Conservation (phyloP, 2,888 invertebrate genomes). For the Chesias legatella region DNA sequence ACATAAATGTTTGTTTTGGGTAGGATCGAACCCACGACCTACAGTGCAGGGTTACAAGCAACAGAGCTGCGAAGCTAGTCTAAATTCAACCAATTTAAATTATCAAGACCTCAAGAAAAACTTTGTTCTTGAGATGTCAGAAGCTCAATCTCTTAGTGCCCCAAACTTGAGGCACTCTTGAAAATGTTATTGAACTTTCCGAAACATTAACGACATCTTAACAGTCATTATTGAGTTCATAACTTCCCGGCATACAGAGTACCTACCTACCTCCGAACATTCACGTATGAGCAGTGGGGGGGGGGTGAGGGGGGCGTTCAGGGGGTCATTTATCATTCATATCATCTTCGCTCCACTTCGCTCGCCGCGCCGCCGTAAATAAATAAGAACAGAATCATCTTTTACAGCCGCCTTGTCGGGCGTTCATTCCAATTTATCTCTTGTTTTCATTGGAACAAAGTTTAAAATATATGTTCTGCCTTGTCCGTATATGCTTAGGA, state of each 20-base stretch:
- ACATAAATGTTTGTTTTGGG: too few relatives aligned
- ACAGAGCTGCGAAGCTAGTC: too few relatives aligned
- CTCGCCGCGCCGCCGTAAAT: slow-evolving; percentile 80
- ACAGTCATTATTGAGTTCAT: slow-evolving; percentile 59
- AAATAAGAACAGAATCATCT: slow-evolving; percentile 81
- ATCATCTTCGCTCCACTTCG: slow-evolving; percentile 81
- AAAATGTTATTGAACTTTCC: slow-evolving; percentile 24
- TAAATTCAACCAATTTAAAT: too few relatives aligned
- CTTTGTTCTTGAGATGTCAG: slow-evolving; percentile 2
- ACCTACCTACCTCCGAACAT: slow-evolving; percentile 63
- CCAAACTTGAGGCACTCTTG: slow-evolving; percentile 16
- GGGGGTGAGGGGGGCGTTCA: slow-evolving; percentile 47
- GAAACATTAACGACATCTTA: slow-evolving; percentile 45
- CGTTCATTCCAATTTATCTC: slow-evolving; percentile 21
- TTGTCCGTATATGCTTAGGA: slow-evolving; percentile 20
- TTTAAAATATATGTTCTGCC: slow-evolving; percentile 26
- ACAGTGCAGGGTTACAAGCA: too few relatives aligned
- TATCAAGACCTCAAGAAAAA: not conserved
- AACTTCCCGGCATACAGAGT: slow-evolving; percentile 57
- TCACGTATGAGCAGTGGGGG: slow-evolving; percentile 69
- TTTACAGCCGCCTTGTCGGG: slow-evolving; percentile 64
- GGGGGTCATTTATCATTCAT: slow-evolving; percentile 81
- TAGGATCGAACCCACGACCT: too few relatives aligned
- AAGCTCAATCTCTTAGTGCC: slow-evolving; percentile 10
- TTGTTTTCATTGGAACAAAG: slow-evolving; percentile 30